Evolutionary conservation across 2,797 vertebrate genomes (phyloP), one percentile per base, ranked within the genome.

Genomic region (Lepus oiostolus): DNA sequence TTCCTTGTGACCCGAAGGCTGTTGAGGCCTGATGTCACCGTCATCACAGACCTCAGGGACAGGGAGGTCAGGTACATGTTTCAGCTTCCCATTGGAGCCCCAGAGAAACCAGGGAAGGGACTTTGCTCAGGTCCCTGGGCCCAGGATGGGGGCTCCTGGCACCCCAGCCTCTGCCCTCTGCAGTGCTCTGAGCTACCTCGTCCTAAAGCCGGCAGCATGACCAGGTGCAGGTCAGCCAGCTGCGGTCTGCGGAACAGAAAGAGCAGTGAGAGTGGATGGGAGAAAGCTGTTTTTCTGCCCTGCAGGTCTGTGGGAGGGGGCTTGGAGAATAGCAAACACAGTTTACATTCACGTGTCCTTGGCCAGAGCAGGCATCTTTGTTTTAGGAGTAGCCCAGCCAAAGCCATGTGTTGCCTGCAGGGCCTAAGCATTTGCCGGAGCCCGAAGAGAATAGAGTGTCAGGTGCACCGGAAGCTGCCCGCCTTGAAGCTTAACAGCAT

Each of bases 401-500:
- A 47, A 60, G 74, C 58, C 74, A 22, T 70, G 86, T 50, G 32
- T 88, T 88, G 30, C 71, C 42, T 50, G 21, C 42, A 82, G 68
- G n/a, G 75, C 24, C 1, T 21, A 47, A 60, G 21, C 52, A 68
- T 92, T 94, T 70, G 63, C 81, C 86, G 16, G 50, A 84, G 32
- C 58, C 26, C 83, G 80, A 82, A 54, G 88, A 88, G 42, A 81
- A 60, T 14, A 82, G 62, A 65, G 47, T 63, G 60, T 77, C 68
- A 22, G n/a, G 35, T 82, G 35, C 35, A 38, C 38, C 4, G 38
- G 60, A 70, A 68, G 26, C 58, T 60, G 47, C 32, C 42, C 28
- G 86, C 76, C 58, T 75, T 54, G 35, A 70, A 63, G 80, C 68
- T n/a, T 85, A 85, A 58, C 38, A 84, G 47, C 75, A 50, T 75